Conservation (phyloP, 2,888 invertebrate species). For the Altica lythri region DNA sequence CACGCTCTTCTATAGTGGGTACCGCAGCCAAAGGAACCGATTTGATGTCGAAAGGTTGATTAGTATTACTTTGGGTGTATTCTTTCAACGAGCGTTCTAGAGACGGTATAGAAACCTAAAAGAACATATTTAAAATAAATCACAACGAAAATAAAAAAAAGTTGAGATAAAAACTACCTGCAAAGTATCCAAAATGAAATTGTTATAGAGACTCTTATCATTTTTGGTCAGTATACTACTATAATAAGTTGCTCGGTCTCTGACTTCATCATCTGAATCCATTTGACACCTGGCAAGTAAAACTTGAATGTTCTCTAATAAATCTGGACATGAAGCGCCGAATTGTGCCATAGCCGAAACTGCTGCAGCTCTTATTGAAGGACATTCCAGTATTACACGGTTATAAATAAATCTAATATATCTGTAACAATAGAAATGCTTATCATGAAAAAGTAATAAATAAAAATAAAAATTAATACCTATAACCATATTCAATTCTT, state of each 20-base stretch:
- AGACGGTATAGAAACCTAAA: constrained; percentile 78
- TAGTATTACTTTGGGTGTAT: constrained; percentile 74
- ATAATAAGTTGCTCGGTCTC: constrained; percentile 97
- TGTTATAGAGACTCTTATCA: constrained; percentile 72
- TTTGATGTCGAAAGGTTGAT: constrained; percentile 81
- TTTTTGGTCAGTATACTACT: constrained; percentile 78
- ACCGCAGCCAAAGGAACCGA: constrained; percentile 75
- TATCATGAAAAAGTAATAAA: too few relatives aligned
- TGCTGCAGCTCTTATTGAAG: constrained; percentile 94
- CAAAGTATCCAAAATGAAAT: constrained; percentile 75
- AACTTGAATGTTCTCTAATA: constrained; percentile 83
- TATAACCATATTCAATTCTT: too few relatives aligned
- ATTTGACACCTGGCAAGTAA: constrained; percentile 86
- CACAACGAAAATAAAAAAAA: constrained; percentile 2
- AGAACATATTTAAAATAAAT: constrained; percentile 2
- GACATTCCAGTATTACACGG: constrained; percentile 93
- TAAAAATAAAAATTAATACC: too few relatives aligned
- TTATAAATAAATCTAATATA: constrained; percentile 87
- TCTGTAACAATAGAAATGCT: too few relatives aligned
- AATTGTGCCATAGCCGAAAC: constrained; percentile 98
- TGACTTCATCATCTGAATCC: constrained; percentile 98
- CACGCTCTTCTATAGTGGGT: constrained; percentile 56
- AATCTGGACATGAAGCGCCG: constrained; percentile 90
- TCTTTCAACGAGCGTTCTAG: constrained; percentile 86
- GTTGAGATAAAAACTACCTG: too few relatives aligned